Evolutionary conservation across 2,888 invertebrate genomes (phyloP).

Genomic region (Hydraecia micacea): DNA sequence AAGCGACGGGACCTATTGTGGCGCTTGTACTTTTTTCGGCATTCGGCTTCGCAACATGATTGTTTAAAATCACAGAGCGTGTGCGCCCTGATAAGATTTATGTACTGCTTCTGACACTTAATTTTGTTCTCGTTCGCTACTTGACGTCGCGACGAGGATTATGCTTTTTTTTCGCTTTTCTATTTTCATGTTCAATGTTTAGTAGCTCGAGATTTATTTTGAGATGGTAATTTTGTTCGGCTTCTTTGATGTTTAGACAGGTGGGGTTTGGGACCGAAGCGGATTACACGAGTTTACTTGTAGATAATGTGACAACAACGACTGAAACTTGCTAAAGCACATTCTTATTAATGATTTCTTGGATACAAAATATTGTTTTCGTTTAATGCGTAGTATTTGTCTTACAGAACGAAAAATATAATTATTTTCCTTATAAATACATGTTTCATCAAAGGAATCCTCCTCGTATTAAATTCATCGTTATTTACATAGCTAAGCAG

Average conservation of each 20-base stretch:
- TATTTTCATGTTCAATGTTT: slow-evolving; percentile 64
- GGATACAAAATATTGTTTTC: slow-evolving; percentile 8
- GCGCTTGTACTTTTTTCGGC: slow-evolving; percentile 76
- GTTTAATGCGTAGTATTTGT: slow-evolving; percentile 8
- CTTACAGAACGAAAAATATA: not conserved
- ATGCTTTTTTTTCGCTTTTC: slow-evolving; percentile 52
- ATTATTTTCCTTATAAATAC: slow-evolving; percentile 10
- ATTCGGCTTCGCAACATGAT: slow-evolving; percentile 77
- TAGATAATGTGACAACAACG: not conserved
- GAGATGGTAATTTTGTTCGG: slow-evolving; percentile 30
- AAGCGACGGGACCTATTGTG: slow-evolving; percentile 78
- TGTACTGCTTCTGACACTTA: slow-evolving; percentile 86
- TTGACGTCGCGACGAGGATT: slow-evolving; percentile 73
- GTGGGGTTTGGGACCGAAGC: not conserved
- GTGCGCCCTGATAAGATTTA: slow-evolving; percentile 85
- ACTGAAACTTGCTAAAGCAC: not conserved
- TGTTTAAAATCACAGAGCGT: slow-evolving; percentile 86
- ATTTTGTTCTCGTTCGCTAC: slow-evolving; percentile 82
- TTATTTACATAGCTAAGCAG: slow-evolving; percentile 38
- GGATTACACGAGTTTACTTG: slow-evolving; percentile 6
- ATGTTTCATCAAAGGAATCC: slow-evolving; percentile 40
- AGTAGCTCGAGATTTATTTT: slow-evolving; percentile 39
- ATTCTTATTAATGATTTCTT: not conserved
- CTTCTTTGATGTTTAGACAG: slow-evolving; percentile 20
- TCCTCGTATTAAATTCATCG: slow-evolving; percentile 32